Percentiles rank a stretch among this genome's conserved stretches.
phyloP scores from a whole-genome alignment of 2,113 vertebrate species.

The Burhinus bistriatus region DNA sequence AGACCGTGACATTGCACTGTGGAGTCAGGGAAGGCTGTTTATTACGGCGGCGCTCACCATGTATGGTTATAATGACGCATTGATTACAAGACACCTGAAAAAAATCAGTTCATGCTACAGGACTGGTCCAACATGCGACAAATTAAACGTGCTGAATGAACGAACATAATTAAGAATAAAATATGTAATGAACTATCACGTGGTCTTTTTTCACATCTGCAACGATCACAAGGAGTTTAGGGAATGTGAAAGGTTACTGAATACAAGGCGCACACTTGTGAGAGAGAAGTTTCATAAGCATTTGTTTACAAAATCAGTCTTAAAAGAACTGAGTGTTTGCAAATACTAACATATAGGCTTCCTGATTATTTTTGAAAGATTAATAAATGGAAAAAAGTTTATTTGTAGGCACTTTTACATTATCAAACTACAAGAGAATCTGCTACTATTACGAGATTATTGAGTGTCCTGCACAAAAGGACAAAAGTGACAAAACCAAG shows the following conservation, averaged over 20 bases:
- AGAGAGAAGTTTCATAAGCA: background rate
- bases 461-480: slow-evolving; percentile 83
- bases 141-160: background rate
- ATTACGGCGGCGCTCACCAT: background rate
- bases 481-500: slow-evolving; percentile 84
- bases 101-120: background rate
- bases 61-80: background rate
- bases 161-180: background rate
- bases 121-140: background rate
- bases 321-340: background rate
- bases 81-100: background rate
- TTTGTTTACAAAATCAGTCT: background rate
- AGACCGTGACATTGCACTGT: rapidly evolving
- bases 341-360: background rate
- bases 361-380: background rate
- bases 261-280: background rate
- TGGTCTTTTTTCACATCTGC: background rate
- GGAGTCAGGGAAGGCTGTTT: background rate
- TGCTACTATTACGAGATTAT: slow-evolving; percentile 77
- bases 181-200: background rate
- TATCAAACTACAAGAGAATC: slow-evolving; percentile 85
- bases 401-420: slow-evolving; percentile 78
- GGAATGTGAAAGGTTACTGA: background rate
- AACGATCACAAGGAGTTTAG: background rate
- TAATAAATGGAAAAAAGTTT: background rate